Conservation (phyloP, 2,797 vertebrate species). For the Anniella stebbinsi region DNA sequence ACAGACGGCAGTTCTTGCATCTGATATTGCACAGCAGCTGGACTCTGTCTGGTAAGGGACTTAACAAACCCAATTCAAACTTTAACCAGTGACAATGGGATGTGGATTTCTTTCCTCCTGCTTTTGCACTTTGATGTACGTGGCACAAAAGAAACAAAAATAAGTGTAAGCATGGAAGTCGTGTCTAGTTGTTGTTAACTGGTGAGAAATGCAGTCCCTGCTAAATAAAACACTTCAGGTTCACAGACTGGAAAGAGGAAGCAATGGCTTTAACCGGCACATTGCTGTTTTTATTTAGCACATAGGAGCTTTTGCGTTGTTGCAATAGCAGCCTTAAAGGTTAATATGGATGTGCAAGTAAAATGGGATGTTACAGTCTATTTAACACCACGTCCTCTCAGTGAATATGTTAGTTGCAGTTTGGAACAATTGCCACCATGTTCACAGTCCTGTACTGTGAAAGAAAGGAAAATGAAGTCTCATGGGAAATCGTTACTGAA, state of each 20-base stretch:
- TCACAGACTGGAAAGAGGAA: constrained; percentile 46
- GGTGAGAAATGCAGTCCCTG: constrained; percentile 51
- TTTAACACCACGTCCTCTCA: constrained; percentile 49
- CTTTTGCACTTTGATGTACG: constrained; percentile 52
- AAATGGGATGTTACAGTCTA: constrained; percentile 36
- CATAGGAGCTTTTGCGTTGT: constrained; percentile 53
- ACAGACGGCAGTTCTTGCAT: constrained; percentile 29
- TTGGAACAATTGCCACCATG: constrained; percentile 37
- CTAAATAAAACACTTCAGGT: constrained; percentile 68
- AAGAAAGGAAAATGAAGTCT: constrained; percentile 47
- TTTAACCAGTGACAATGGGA: constrained; percentile 14
- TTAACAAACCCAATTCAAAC: constrained; percentile 24
- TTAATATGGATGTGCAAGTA: constrained; percentile 60
- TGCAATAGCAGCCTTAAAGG: constrained; percentile 55
- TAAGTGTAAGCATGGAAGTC: constrained; percentile 38
- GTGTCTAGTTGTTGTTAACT: constrained; percentile 57
- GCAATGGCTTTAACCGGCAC: constrained; percentile 52
- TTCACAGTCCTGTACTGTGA: constrained; percentile 49
- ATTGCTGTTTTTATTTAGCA: constrained; percentile 61
- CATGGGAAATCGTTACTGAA: constrained; percentile 22
- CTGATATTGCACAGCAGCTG: background rate
- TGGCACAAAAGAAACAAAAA: constrained; percentile 33
- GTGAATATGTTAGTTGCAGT: constrained; percentile 60
- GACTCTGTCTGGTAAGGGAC: background rate
- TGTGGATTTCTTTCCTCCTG: background rate